Conservation (phyloP, 2,797 vertebrate species). For the Mycteria americana region DNA sequence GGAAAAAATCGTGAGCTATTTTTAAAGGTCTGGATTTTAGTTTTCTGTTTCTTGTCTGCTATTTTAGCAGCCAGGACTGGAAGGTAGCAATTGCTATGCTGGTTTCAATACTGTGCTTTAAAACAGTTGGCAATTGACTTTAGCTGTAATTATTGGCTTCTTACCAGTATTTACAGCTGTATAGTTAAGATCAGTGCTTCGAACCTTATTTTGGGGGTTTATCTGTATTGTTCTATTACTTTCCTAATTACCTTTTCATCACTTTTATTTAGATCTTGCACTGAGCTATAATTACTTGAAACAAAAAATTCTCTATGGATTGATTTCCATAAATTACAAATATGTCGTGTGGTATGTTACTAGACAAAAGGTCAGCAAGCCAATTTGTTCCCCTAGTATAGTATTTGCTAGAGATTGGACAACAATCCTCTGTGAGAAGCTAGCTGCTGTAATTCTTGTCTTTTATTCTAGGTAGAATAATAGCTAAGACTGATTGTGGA, state of each 20-base stretch:
- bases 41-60: constrained; percentile 22
- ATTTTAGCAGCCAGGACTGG: neutral
- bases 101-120: neutral
- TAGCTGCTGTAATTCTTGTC: neutral
- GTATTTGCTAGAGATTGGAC: constrained; percentile 41
- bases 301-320: constrained; percentile 19
- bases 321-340: constrained; percentile 71
- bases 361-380: constrained; percentile 67
- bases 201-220: constrained; percentile 56
- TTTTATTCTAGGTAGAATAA: constrained; percentile 28
- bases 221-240: constrained; percentile 61
- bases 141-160: constrained; percentile 65
- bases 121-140: constrained; percentile 37
- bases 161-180: constrained; percentile 65
- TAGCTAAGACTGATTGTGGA: neutral
- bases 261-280: constrained; percentile 69
- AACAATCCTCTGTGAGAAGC: constrained; percentile 27
- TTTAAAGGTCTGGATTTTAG: constrained; percentile 27
- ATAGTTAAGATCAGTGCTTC: constrained; percentile 48
- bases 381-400: constrained; percentile 48
- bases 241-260: constrained; percentile 57
- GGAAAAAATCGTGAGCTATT: neutral
- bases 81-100: constrained; percentile 20
- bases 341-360: constrained; percentile 48
- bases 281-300: constrained; percentile 65